Base-by-base conservation (phyloP, 2,797 vertebrate species). In the Platyrinchus mystaceus region DNA sequence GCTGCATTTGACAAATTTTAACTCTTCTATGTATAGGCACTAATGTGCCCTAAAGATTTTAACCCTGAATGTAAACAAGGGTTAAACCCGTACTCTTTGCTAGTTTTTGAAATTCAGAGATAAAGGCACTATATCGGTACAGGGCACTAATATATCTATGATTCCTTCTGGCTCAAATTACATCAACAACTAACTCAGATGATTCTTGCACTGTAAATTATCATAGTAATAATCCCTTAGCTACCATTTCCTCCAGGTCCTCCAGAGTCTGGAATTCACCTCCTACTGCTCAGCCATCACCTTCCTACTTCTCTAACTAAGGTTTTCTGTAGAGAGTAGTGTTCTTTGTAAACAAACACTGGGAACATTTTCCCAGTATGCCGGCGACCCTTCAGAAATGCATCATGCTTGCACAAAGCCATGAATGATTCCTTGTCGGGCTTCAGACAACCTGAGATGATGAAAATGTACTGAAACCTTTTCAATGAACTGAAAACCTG, bases 401-500 rank as follows among this genome's bases (percentile, higher is more conserved):
- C 55, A 74, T 43, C 64, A 53, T 1, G 1, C 52, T 75, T 60
- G 44, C n/a, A 58, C 47, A 84, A 91, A 94, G 59, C 46, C 87
- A 87, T 6, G 39, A 94, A 58, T 8, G 34, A 77, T 50, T 90
- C 79, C 68, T 82, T 7, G 21, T 22, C 4, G 9, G 70, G 85
- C 56, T 90, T 82, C 83, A 94, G 83, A 92, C 69, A 87, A 93
- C 56, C 74, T 32, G 74, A 91, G 77, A 91, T 77, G 50, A 93
- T 39, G 56, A 91, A 90, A 90, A 87, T 63, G 89, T 22, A 87
- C 67, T 93, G 37, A 90, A 94, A 76, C 41, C 82, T 79, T 93
- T 89, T 56, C 74, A 94, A 77, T 36, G 44, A 88, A 94, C 70
- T 80, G 80, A 91, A 91, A 92, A 90, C 75, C 70, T 90, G 85